Evolutionary conservation across 2,797 vertebrate genomes (phyloP), one percentile per base, ranked within the genome.

Genomic region (Rallus crepitans): DNA sequence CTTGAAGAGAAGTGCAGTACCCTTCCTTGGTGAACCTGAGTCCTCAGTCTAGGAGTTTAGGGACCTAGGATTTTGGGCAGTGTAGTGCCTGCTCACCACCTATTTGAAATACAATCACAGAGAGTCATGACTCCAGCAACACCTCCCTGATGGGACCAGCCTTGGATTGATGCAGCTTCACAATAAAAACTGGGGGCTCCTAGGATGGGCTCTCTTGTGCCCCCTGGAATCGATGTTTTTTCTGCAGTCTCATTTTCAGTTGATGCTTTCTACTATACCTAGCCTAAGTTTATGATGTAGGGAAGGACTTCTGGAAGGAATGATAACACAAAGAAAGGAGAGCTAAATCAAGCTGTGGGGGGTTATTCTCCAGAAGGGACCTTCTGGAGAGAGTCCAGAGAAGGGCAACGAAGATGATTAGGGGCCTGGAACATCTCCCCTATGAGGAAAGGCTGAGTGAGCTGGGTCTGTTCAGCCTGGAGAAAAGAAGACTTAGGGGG

Each of bases 21-120:
- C 27, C 7, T 23, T 82, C 28, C 40, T 60, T 1, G 4, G 10
- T 1, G 7, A 4, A 1, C 35, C 39, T 3, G 19, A 31, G 28
- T 31, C 42, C 60, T 59, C 65, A 57, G 5, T 20, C 24, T n/a
- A 15, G 23, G 17, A 61, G n/a, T 30, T 64, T 9, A 13, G 19
- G 20, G 57, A 60, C n/a, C 16, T 24, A 48, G 30, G 30, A n/a
- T 23, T 78, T 47, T 4, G 52, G 27, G 23, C 30, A 52, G 47
- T 2, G 30, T 21, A 8, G 39, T 27, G 8, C 13, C 9, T 30
- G 45, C 21, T 59, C 20, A 19, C 60, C 42, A 47, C 48, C 28
- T 31, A 7, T 39, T 45, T 5, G 3, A 45, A 66, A 57, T 37
- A n/a, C 12, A 71, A 17, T 10, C 60, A 40, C 5, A 16, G 57